Evolutionary conservation across 1,140 invertebrate species (phyloP).

Genomic region (Bombus superbus): DNA sequence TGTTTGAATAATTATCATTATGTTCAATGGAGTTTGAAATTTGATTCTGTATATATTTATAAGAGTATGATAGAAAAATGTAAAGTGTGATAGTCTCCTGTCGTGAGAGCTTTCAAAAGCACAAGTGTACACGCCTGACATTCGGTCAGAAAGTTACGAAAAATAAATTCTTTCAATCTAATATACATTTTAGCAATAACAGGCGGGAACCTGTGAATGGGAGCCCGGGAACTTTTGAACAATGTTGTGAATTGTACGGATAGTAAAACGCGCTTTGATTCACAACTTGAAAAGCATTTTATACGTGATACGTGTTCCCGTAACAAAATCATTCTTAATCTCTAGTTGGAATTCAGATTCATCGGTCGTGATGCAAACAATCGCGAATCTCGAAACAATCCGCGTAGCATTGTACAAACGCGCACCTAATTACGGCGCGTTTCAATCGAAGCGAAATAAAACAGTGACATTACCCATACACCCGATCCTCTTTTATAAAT

Average conservation of each 20-base stretch:
- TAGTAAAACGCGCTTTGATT: not conserved
- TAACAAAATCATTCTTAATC: not conserved
- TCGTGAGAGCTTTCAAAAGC: no score
- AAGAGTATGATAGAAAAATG: no score
- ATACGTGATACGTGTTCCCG: not conserved
- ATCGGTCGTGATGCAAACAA: not conserved
- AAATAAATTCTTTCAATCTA: no score
- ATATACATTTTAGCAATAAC: no score
- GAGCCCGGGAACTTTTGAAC: no score
- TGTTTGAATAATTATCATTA: not conserved
- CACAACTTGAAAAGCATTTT: not conserved
- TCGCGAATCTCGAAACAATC: not conserved
- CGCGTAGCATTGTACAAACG: not conserved
- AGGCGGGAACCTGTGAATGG: no score
- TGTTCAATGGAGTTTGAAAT: not conserved
- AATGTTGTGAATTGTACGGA: no score
- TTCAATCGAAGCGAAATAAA: not conserved
- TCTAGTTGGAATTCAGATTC: not conserved
- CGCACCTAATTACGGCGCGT: not conserved
- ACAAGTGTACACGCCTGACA: no score
- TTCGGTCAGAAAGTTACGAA: no score
- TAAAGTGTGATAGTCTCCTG: no score
- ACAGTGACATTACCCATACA: not conserved
- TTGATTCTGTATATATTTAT: no score
- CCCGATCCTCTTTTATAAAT: not conserved